These are phyloP conservation scores for Seladonia tumulorum DNA, from an alignment of 2,888 invertebrate species.

Conservation along the genomic window DNA sequence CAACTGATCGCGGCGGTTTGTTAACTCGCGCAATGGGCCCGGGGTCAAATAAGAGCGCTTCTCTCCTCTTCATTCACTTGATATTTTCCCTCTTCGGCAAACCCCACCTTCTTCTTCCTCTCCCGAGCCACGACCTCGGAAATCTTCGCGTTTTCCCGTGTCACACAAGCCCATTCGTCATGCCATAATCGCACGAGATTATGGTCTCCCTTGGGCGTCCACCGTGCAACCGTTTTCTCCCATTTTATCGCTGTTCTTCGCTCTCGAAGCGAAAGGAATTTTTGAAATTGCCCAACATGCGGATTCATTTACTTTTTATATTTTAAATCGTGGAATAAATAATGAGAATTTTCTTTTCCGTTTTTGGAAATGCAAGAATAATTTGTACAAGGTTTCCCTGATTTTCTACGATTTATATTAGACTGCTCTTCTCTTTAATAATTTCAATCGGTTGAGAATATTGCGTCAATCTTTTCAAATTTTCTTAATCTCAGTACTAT, in stretches of 20 bases:
- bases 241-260: not conserved
- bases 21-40: conserved; percentile 82
- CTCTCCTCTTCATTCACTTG: conserved; percentile 64
- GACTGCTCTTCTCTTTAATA: too few relatives aligned
- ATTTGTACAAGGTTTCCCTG: too few relatives aligned
- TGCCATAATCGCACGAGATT: not conserved
- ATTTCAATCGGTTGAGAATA: too few relatives aligned
- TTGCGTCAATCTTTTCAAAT: too few relatives aligned
- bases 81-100: conserved; percentile 52
- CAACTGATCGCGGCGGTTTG: conserved; percentile 80
- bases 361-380: too few relatives aligned
- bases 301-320: too few relatives aligned
- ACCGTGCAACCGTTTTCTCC: not conserved
- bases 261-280: not conserved
- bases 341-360: too few relatives aligned
- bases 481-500: too few relatives aligned
- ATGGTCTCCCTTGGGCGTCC: not conserved
- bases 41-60: conserved; percentile 82
- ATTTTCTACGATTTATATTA: too few relatives aligned
- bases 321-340: too few relatives aligned
- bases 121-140: conserved; percentile 30
- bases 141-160: conserved; percentile 45
- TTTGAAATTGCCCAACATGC: too few relatives aligned
- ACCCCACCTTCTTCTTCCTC: conserved; percentile 38
- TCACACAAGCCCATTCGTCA: conserved; percentile 17